Percentiles rank a stretch among this genome's conserved stretches.
These are phyloP conservation scores for Pollenia angustigena DNA, from an alignment of 2,888 invertebrate genomes.

Conservation along the genomic window DNA sequence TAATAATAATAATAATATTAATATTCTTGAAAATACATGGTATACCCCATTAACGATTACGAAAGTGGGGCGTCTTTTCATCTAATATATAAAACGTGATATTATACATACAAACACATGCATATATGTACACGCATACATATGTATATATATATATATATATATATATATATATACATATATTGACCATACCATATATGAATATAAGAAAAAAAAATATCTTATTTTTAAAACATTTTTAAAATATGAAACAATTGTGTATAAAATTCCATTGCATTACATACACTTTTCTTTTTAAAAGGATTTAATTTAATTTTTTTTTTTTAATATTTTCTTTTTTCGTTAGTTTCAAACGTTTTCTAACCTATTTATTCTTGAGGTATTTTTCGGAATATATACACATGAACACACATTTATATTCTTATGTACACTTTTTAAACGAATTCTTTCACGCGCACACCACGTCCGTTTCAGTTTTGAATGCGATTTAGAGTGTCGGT, in stretches of 20 bases:
- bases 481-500: slow-evolving; percentile 64
- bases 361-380: slow-evolving; percentile 68
- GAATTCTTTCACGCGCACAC: slow-evolving; percentile 70
- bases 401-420: slow-evolving; percentile 29
- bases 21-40: slow-evolving; percentile 32
- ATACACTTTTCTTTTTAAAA: slow-evolving; percentile 11
- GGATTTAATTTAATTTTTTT: slow-evolving; percentile 2
- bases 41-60: slow-evolving; percentile 62
- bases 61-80: slow-evolving; percentile 63
- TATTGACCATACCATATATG: slow-evolving; percentile 1
- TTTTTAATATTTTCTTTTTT: slow-evolving; percentile 28
- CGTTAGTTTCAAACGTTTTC: slow-evolving; percentile 51
- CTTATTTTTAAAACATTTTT: slow-evolving; percentile 35
- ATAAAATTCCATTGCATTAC: slow-evolving; percentile 1
- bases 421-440: slow-evolving; percentile 53
- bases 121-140: neutral
- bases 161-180: neutral
- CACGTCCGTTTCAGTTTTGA: slow-evolving; percentile 68
- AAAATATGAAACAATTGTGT: slow-evolving; percentile 21
- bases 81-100: slow-evolving; percentile 42
- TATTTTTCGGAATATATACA: slow-evolving; percentile 60
- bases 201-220: neutral
- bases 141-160: neutral
- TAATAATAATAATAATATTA: slow-evolving; percentile 12
- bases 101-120: slow-evolving; percentile 8